phyloP scores from a whole-genome alignment of 2,797 vertebrate species.

The Atherinosoma microstoma region DNA sequence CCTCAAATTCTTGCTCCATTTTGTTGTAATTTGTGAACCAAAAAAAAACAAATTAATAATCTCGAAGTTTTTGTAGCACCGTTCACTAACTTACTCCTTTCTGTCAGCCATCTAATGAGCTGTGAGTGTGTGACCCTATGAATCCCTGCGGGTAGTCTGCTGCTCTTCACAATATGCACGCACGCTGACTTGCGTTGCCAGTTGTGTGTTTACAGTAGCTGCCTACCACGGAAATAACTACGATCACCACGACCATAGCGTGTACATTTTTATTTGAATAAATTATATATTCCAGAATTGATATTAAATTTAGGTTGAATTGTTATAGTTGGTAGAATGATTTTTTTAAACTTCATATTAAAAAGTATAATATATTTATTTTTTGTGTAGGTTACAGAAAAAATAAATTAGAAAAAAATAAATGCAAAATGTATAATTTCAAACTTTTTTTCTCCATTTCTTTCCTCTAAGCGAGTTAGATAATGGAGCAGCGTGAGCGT shows the following conservation, averaged over 20 bases:
- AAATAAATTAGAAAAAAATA: too few relatives aligned
- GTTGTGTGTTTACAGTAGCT: constrained; percentile 29
- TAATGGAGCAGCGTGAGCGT: neutral
- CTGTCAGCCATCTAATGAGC: constrained; percentile 72
- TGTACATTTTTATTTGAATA: neutral
- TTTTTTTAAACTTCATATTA: neutral
- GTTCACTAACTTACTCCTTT: constrained; percentile 62
- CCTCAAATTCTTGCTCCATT: constrained; percentile 90
- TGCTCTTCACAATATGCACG: constrained; percentile 34
- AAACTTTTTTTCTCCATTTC: too few relatives aligned
- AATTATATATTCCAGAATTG: neutral
- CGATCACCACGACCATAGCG: neutral
- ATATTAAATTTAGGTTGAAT: neutral
- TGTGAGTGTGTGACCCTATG: constrained; percentile 51
- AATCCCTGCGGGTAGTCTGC: constrained; percentile 71
- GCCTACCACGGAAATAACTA: neutral
- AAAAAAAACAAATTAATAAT: constrained; percentile 34
- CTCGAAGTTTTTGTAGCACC: constrained; percentile 34
- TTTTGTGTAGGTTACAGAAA: too few relatives aligned
- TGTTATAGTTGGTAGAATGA: neutral
- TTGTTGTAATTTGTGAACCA: constrained; percentile 9
- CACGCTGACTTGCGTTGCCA: constrained; percentile 64
- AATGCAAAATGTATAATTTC: too few relatives aligned
- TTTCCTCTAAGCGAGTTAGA: neutral
- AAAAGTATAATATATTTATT: neutral